These are phyloP conservation scores for Hippoglossus hippoglossus DNA, from an alignment of 2,797 vertebrate genomes.

Conservation along the genomic window DNA sequence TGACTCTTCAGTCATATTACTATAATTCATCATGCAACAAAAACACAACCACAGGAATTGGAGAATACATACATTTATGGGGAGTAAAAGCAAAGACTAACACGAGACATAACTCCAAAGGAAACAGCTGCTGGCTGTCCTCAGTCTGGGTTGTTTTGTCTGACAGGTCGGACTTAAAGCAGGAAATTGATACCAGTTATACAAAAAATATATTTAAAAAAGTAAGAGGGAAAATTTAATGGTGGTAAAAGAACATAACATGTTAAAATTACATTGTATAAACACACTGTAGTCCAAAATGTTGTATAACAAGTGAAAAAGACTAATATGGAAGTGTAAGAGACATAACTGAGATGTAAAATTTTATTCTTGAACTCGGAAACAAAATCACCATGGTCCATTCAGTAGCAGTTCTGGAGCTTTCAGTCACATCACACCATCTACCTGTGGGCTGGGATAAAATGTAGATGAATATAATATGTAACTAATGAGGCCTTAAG, in stretches of 20 bases:
- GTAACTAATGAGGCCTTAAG: background rate
- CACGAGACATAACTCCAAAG: conserved; percentile 24
- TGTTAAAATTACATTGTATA: background rate
- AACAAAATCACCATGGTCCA: background rate
- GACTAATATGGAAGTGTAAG: background rate
- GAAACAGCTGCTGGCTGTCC: conserved; percentile 50
- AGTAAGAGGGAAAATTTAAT: conserved; percentile 4
- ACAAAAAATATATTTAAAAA: conserved; percentile 7
- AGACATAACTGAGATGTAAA: background rate
- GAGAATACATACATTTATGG: background rate
- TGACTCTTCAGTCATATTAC: conserved; percentile 25
- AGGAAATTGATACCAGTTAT: conserved; percentile 21
- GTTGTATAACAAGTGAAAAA: background rate
- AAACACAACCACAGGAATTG: conserved; percentile 26
- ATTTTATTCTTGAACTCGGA: background rate
- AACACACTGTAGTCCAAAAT: background rate
- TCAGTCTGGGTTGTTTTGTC: conserved; percentile 6
- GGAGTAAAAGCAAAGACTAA: background rate
- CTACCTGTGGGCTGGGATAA: background rate
- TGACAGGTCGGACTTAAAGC: conserved; percentile 35
- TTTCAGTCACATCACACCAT: background rate
- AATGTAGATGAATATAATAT: background rate
- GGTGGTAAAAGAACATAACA: background rate
- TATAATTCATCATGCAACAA: conserved; percentile 29
- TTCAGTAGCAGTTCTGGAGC: background rate